Conservation (phyloP, 2,113 vertebrate species). For the Hystrix brachyura region DNA sequence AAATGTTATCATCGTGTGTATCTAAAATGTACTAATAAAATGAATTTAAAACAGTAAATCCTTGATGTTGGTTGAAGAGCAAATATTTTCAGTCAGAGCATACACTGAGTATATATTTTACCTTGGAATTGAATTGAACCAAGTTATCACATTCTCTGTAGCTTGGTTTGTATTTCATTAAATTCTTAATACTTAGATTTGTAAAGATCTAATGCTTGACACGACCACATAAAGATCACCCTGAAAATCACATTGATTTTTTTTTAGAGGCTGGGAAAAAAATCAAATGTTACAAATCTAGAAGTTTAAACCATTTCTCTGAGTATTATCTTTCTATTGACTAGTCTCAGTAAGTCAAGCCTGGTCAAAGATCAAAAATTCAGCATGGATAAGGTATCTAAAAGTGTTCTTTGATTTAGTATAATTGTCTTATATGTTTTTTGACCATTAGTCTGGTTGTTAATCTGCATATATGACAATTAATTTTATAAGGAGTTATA, state of each 20-base stretch:
- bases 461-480: too few species aligned
- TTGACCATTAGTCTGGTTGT: too few species aligned
- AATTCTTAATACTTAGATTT: constrained; percentile 31
- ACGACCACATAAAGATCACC: not conserved
- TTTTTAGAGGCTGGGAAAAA: constrained; percentile 58
- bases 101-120: not conserved
- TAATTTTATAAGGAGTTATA: too few species aligned
- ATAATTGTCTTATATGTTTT: too few species aligned
- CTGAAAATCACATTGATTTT: constrained; percentile 33
- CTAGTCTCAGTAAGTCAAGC: not conserved
- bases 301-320: not conserved
- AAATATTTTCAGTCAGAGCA: constrained; percentile 62
- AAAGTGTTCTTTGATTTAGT: too few species aligned
- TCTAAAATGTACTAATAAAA: too few species aligned
- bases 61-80: constrained; percentile 70
- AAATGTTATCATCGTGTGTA: too few species aligned
- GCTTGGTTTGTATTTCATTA: constrained; percentile 61
- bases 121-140: constrained; percentile 28
- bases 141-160: constrained; percentile 48
- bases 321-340: constrained; percentile 18
- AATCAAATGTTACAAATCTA: constrained; percentile 31
- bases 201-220: constrained; percentile 26
- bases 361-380: constrained; percentile 10
- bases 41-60: not conserved
- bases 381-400: too few species aligned